Evolutionary conservation across 2,888 invertebrate genomes (phyloP), one percentile per base, ranked within the genome.

Genomic region (Nomada lathburiana): DNA sequence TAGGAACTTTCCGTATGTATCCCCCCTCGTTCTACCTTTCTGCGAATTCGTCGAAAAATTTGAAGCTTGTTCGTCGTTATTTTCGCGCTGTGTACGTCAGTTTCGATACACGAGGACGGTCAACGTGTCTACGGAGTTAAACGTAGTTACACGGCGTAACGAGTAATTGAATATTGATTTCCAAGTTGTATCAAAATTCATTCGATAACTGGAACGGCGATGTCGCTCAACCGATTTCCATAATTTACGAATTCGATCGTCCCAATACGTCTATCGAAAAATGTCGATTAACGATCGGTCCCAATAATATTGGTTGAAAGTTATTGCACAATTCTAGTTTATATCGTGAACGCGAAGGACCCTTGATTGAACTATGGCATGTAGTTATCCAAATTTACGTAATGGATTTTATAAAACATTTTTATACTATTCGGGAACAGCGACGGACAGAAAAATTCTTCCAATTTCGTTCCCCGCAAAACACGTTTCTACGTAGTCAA

Each of bases 81-180:
- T 52, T 64, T 63, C 63, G 18, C 23, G 18, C n/a, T 4, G n/a
- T 9, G 36, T n/a, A 11, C 59, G 52, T n/a, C n/a, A 18, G 2
- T 72, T 72, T 60, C 76, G 20, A 47, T 23, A 60, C 59, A 26
- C 23, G 20, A 2, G 50, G 4, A 57, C 53, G 64, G 73, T 80
- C 73, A 68, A 73, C 55, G 59, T 50, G 29, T 65, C 47, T 36
- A 47, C 69, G 53, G 72, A 52, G 53, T 64, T 53, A 70, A 81
- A 81, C 36, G 50, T 63, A 80, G 80, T 70, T 63, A 69, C 52
- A 23, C 53, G 16, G 18, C 52, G 52, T 63, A 67, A 71, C 70
- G 65, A 70, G 60, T 68, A 80, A 75, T 70, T 50, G 63, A 70
- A 67, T 80, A 82, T 80, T 57, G 82, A 80, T 80, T 64, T 67